Base-by-base conservation (phyloP, 2,797 vertebrate species). In the Pseudochirops cupreus region DNA sequence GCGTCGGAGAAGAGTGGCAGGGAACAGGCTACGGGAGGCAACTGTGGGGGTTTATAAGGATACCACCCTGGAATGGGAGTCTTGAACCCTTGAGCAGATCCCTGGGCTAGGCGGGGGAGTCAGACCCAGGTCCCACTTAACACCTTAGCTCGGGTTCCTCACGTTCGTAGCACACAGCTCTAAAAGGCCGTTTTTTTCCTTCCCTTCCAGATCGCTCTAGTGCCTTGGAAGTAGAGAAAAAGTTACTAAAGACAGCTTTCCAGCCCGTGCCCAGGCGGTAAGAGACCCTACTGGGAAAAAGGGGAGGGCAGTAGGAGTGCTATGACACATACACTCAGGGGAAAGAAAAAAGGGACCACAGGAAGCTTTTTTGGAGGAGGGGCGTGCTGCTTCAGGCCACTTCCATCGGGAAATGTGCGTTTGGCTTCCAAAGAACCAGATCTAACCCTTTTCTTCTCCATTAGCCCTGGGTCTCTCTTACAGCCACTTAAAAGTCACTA, bases 141-240 rank as follows among this genome's bases (percentile, higher is more conserved):
- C 67, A 53, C 46, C 33, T 26, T 56, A 24, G 31, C 74, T 52
- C 12, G 6, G 0, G 50, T 90, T 90, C 54, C 57, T 3, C 74
- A 10, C 5, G 58, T 56, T 10, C 5, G 62, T 0, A 0, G 28
- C 46, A 50, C 0, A 0, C 12, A 87, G 82, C 62, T 67, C 95
- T 98, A 97, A 98, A 98, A 96, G 96, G 97, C 95, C 93, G 4
- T 46, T 90, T 90, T 90, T 94, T 97, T 97, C 96, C 96, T 97
- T 97, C 97, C 97, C 98, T 98, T 99, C 98, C 99, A 99, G 99
- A 99, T 98, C 99, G 99, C 99, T 99, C 98, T 99, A 99, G 99
- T 99, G 99, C 99, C 99, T 99, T 99, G 99, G 99, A 99, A 99
- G 99, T 99, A 99, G 99, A 99, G 98, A 99, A 99, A 99, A 99